Percentiles rank a stretch among this genome's conserved stretches.
These are phyloP conservation scores for Mus spicilegus DNA, from an alignment of 2,113 vertebrate genomes.

Conservation along the genomic window DNA sequence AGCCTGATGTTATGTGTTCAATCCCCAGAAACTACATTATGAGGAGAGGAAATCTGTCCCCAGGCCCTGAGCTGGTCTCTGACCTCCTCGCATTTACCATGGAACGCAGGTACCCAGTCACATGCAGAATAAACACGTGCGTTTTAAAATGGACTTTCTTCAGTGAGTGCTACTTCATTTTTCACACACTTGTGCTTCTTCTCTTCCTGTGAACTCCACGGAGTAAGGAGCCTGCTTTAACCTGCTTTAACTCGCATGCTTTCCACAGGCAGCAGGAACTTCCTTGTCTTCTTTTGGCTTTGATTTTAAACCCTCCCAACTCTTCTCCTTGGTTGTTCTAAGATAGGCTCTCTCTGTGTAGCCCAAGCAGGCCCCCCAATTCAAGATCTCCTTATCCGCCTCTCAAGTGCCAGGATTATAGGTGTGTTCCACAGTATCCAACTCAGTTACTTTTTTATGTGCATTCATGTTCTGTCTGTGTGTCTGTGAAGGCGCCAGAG, in stretches of 20 bases:
- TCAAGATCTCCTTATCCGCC: background rate
- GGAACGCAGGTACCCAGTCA: background rate
- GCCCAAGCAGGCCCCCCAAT: background rate
- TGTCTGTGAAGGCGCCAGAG: too few relatives aligned
- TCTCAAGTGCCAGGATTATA: background rate
- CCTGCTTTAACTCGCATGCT: background rate
- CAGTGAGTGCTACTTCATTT: conserved; percentile 11
- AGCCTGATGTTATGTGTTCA: background rate
- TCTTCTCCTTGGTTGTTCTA: background rate
- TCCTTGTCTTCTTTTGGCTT: conserved; percentile 29
- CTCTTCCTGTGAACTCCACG: conserved; percentile 1
- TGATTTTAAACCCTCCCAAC: conserved; percentile 28
- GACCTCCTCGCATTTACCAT: background rate
- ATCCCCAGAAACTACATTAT: background rate
- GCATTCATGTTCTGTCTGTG: too few relatives aligned
- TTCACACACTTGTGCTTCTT: conserved; percentile 1
- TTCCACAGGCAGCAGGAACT: background rate
- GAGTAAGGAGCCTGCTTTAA: background rate
- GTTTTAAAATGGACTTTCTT: conserved; percentile 1
- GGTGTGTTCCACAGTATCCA: background rate
- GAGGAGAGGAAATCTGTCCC: background rate
- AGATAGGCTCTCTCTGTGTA: background rate
- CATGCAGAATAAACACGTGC: background rate
- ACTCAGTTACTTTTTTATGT: background rate
- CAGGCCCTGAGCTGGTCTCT: too few relatives aligned